Percentiles rank a stretch among this genome's conserved stretches.
Evolutionary conservation across 2,113 vertebrate species (phyloP).

Genomic region (Mormyrus iriodes): DNA sequence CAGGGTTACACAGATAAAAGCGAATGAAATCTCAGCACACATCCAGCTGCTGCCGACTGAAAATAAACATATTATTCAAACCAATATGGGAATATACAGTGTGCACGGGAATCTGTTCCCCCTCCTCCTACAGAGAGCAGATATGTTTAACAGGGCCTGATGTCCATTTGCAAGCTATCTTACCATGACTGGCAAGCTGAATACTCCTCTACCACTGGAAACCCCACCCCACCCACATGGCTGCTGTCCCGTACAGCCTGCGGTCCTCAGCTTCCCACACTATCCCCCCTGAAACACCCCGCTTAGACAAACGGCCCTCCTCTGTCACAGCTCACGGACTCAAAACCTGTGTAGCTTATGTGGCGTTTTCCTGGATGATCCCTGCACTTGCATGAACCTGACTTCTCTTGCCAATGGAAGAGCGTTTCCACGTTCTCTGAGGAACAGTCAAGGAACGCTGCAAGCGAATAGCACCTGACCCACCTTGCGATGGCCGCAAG

Average conservation of each 20-base stretch:
- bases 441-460: not conserved
- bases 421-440: too few relatives aligned
- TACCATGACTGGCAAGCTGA: not conserved
- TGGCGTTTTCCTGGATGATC: not conserved
- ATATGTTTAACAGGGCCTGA: not conserved
- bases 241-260: too few relatives aligned
- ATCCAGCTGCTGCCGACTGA: not conserved
- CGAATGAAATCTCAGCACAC: not conserved
- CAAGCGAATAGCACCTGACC: not conserved
- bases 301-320: not conserved
- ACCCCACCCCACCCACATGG: not conserved
- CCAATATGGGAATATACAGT: not conserved
- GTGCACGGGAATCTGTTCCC: not conserved
- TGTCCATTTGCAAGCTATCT: not conserved
- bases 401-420: not conserved
- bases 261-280: not conserved
- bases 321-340: not conserved
- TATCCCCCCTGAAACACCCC: not conserved
- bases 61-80: not conserved
- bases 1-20: not conserved
- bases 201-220: not conserved
- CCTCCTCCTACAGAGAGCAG: not conserved
- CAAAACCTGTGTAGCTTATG: not conserved
- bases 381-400: not conserved
- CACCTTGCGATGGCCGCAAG: not conserved